phyloP scores from a whole-genome alignment of 2,797 vertebrate species.

The Oreochromis mossambicus region DNA sequence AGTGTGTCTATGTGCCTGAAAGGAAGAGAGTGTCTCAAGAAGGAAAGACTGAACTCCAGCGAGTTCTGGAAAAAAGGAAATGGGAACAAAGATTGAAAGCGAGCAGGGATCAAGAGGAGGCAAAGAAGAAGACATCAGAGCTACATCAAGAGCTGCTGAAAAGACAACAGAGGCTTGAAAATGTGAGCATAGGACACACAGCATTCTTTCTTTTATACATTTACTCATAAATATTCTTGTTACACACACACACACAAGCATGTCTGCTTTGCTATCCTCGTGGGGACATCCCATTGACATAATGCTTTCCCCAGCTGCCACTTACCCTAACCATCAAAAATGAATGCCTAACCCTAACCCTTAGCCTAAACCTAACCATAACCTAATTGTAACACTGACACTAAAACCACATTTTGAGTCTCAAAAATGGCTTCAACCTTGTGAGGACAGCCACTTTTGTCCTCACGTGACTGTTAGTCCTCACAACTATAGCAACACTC shows the following conservation, averaged over 20 bases:
- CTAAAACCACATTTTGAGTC: neutral
- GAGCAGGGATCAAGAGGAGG: slow-evolving; percentile 78
- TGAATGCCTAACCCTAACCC: neutral
- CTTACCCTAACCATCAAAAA: neutral
- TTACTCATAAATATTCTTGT: neutral
- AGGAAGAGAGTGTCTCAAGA: slow-evolving; percentile 75
- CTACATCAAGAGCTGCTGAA: slow-evolving; percentile 82
- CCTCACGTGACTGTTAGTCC: neutral
- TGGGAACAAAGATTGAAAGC: slow-evolving; percentile 79
- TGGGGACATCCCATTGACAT: neutral
- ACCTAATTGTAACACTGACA: neutral
- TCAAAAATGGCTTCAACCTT: neutral
- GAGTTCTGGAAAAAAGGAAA: slow-evolving; percentile 79
- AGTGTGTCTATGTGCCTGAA: slow-evolving; percentile 11
- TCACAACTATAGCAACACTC: neutral
- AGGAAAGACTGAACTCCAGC: slow-evolving; percentile 83
- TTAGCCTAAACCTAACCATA: neutral
- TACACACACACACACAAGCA: neutral
- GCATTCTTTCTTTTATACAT: neutral
- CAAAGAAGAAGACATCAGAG: slow-evolving; percentile 75
- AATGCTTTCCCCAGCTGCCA: neutral
- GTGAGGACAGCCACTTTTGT: neutral
- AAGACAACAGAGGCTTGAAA: slow-evolving; percentile 80
- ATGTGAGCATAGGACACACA: slow-evolving; percentile 58
- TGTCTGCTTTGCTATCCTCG: neutral